phyloP scores from a whole-genome alignment of 1,140 invertebrate genomes.

The Heliconius congener region DNA sequence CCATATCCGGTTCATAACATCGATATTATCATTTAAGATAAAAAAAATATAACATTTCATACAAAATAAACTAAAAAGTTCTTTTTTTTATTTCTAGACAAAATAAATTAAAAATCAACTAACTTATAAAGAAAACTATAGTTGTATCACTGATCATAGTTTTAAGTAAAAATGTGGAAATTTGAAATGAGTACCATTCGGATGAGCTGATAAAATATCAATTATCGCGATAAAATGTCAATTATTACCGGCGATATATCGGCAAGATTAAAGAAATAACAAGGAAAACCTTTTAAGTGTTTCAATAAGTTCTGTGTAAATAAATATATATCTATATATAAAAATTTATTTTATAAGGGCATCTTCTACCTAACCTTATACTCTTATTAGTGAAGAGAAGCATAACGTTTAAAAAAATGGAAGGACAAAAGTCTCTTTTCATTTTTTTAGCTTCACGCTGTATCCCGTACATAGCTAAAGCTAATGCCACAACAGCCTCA shows the following conservation, averaged over 20 bases:
- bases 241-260: constrained; percentile 11
- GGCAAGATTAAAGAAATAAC: background rate
- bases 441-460: too few relatives aligned
- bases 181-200: background rate
- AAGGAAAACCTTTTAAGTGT: background rate
- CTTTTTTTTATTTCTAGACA: background rate
- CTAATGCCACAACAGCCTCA: too few relatives aligned
- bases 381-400: too few relatives aligned
- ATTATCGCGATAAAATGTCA: constrained; percentile 17
- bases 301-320: background rate
- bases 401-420: too few relatives aligned
- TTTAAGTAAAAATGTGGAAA: background rate
- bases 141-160: background rate
- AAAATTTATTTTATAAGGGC: too few relatives aligned
- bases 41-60: background rate
- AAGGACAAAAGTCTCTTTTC: too few relatives aligned
- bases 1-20: constrained; percentile 12
- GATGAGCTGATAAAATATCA: background rate
- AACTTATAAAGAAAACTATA: background rate
- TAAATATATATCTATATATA: background rate
- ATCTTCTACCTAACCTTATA: too few relatives aligned
- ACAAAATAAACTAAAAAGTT: background rate
- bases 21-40: background rate
- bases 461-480: too few relatives aligned
- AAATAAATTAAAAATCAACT: background rate